Percentiles rank a stretch among this genome's conserved stretches.
phyloP scores from a whole-genome alignment of 2,113 vertebrate species.

The Psettodes erumei region DNA sequence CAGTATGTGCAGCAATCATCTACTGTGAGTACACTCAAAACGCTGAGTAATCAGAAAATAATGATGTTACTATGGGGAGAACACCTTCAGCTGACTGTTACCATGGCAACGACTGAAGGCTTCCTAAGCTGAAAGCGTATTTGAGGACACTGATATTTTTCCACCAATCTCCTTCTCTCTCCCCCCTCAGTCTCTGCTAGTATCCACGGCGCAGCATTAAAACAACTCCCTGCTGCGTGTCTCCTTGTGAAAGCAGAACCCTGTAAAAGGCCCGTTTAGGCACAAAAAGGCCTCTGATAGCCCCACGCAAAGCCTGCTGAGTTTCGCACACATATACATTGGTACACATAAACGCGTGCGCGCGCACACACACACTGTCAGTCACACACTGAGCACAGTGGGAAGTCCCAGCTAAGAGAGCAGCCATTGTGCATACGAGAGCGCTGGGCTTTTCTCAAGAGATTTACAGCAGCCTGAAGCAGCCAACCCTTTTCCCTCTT shows the following conservation, averaged over 20 bases:
- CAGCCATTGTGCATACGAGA: constrained; percentile 71
- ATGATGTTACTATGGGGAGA: constrained; percentile 14
- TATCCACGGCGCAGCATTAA: constrained; percentile 44
- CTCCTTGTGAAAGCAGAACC: constrained; percentile 55
- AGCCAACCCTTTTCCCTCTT: constrained; percentile 59
- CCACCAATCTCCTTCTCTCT: constrained; percentile 23
- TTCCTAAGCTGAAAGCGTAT: constrained; percentile 14
- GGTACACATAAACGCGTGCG: too few relatives aligned
- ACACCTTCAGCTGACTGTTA: constrained; percentile 31
- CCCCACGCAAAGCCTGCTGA: constrained; percentile 44
- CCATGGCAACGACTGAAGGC: constrained; percentile 35
- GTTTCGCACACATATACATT: constrained; percentile 35
- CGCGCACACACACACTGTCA: constrained; percentile 40
- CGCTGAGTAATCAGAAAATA: constrained; percentile 13
- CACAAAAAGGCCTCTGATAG: constrained; percentile 68
- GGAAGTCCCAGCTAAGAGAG: constrained; percentile 74
- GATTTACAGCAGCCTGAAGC: constrained; percentile 77
- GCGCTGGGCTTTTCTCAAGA: constrained; percentile 63
- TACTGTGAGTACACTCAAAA: neutral
- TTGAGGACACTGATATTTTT: constrained; percentile 36
- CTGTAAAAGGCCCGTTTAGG: constrained; percentile 57
- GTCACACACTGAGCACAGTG: constrained; percentile 63
- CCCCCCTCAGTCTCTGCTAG: constrained; percentile 28
- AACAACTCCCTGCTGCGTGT: constrained; percentile 49
- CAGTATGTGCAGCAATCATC: neutral